phyloP scores from a whole-genome alignment of 2,888 invertebrate species.

The Ferdinandea cuprea region DNA sequence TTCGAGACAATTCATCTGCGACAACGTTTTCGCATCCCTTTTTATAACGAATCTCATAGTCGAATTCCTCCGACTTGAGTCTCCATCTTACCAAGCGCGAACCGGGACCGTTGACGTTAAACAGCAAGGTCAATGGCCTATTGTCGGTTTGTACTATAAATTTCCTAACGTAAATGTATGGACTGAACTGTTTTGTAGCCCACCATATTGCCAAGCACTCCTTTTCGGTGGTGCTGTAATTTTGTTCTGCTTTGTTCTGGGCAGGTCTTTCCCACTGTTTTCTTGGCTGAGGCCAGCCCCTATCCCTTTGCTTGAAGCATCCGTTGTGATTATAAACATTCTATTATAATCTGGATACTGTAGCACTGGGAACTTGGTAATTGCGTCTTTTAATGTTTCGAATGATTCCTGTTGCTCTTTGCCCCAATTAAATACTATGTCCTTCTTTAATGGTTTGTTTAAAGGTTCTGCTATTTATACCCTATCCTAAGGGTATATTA shows the following conservation, averaged over 20 bases:
- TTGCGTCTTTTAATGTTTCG: no score
- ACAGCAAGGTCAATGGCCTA: conserved; percentile 19
- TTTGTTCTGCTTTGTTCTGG: conserved; percentile 74
- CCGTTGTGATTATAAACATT: conserved; percentile 75
- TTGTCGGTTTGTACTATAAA: conserved; percentile 25
- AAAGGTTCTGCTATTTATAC: conserved; percentile 71
- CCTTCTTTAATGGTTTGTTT: conserved; percentile 58
- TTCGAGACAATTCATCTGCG: conserved; percentile 18
- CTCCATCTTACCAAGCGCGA: conserved; percentile 23
- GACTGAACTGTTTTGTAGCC: conserved; percentile 69
- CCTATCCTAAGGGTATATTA: no score
- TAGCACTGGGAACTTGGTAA: conserved; percentile 14
- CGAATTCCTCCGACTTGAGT: no score
- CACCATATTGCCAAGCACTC: conserved; percentile 71
- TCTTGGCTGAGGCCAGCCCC: conserved; percentile 77
- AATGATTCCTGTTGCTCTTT: conserved; percentile 16
- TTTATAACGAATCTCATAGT: no score
- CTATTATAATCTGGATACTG: conserved; percentile 50
- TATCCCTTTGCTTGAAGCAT: conserved; percentile 76
- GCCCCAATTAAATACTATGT: conserved; percentile 5
- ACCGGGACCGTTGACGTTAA: conserved; percentile 27
- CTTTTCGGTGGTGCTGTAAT: conserved; percentile 76
- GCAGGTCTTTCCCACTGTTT: no score
- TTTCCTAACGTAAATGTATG: conserved; percentile 8
- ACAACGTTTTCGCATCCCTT: no score